A percentile compares a stretch with the other conserved stretches of the same genome.
Evolutionary conservation across 2,113 vertebrate genomes (phyloP).

Genomic region (Spea bombifrons): DNA sequence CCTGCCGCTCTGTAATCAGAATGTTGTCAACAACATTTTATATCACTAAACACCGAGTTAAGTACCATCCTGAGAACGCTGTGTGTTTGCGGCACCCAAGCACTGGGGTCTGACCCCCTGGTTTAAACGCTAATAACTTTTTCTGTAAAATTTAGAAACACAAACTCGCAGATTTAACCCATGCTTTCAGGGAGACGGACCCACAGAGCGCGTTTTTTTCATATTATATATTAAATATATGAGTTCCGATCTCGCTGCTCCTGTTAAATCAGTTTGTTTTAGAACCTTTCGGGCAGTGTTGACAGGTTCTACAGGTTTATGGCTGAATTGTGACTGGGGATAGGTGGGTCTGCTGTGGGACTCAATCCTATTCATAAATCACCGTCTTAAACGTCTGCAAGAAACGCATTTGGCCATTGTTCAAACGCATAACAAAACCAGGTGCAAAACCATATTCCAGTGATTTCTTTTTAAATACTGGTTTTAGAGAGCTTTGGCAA

Average conservation of each 20-base stretch:
- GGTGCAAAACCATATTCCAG: constrained; percentile 37
- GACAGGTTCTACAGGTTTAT: constrained; percentile 36
- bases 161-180: neutral
- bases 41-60: no score
- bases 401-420: constrained; percentile 36
- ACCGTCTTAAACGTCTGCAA: constrained; percentile 18
- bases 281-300: constrained; percentile 11
- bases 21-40: no score
- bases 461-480: constrained; percentile 17
- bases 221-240: neutral
- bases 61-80: no score
- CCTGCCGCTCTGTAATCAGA: no score
- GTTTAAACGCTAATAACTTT: no score
- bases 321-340: constrained; percentile 28
- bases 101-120: no score
- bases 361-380: constrained; percentile 43
- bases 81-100: no score
- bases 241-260: neutral
- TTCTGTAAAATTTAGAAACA: neutral
- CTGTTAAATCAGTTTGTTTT: constrained; percentile 26
- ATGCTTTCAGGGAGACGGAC: neutral
- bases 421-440: constrained; percentile 37
- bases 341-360: constrained; percentile 32
- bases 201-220: neutral
- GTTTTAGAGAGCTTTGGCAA: constrained; percentile 5